phyloP scores from a whole-genome alignment of 1,140 invertebrate species.

The Calosoma granatense region DNA sequence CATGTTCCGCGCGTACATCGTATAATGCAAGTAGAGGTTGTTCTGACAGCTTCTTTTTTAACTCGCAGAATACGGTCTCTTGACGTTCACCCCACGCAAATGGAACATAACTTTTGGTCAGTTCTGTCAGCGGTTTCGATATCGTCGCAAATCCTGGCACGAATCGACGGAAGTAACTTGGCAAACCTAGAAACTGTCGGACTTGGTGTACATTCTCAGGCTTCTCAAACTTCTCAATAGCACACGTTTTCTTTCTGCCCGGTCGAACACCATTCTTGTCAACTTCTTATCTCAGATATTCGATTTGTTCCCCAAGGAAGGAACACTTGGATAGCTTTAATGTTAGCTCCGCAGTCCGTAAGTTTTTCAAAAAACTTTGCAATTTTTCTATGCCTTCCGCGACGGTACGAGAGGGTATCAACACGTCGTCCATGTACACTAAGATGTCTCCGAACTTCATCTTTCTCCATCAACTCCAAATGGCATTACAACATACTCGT shows the following conservation, averaged over 20 bases:
- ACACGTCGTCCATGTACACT: conserved; percentile 18
- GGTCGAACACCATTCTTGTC: not conserved
- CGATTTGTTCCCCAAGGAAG: conserved; percentile 9
- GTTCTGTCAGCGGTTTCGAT: conserved; percentile 16
- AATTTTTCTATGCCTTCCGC: conserved; percentile 16
- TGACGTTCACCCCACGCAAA: conserved; percentile 17
- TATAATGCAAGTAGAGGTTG: conserved; percentile 27
- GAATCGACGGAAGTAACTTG: conserved; percentile 24
- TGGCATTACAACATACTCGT: conserved; percentile 24
- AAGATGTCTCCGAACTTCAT: conserved; percentile 8
- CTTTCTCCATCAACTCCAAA: conserved; percentile 26
- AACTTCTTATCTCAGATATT: conserved; percentile 14
- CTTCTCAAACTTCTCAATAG: conserved; percentile 11
- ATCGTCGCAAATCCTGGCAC: conserved; percentile 21
- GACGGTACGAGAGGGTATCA: conserved; percentile 17
- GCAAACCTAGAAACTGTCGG: conserved; percentile 24
- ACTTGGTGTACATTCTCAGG: conserved; percentile 23
- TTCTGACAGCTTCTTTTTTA: conserved; percentile 20
- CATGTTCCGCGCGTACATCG: conserved; percentile 20
- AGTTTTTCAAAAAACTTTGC: conserved; percentile 18
- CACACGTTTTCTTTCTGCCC: not conserved
- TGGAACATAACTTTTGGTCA: conserved; percentile 19
- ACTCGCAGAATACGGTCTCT: conserved; percentile 19
- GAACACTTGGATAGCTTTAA: conserved; percentile 11
- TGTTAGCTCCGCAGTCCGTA: conserved; percentile 13